A percentile compares a stretch with the other conserved stretches of the same genome.
phyloP scores from a whole-genome alignment of 2,797 vertebrate species.

The Lacerta viridis region DNA sequence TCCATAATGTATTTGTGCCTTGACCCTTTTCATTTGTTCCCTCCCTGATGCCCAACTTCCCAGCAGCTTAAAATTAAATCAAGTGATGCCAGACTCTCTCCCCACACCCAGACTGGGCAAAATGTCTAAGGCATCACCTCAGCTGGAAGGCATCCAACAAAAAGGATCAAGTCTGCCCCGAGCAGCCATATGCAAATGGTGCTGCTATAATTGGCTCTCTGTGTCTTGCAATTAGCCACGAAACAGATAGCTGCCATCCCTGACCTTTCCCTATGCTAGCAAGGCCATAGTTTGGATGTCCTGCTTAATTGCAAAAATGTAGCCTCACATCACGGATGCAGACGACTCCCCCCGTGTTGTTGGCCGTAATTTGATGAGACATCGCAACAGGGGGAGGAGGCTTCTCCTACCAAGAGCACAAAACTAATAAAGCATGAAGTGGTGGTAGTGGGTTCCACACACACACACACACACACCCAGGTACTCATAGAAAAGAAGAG shows the following conservation, averaged over 20 bases:
- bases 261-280: no score
- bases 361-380: constrained; percentile 74
- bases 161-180: no score
- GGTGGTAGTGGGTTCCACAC: neutral
- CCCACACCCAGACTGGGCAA: constrained; percentile 20
- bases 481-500: constrained; percentile 70
- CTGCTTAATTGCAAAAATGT: no score
- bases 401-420: constrained; percentile 74
- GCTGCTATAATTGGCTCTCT: no score
- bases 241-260: no score
- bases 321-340: no score
- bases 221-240: no score
- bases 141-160: no score
- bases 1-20: neutral
- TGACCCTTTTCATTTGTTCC: neutral
- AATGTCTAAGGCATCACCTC: no score
- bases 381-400: constrained; percentile 59
- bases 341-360: constrained; percentile 13
- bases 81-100: neutral
- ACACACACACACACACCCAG: no score
- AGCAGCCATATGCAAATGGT: no score
- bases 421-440: constrained; percentile 36
- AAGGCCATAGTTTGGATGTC: no score
- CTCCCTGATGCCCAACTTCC: neutral
- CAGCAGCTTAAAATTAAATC: neutral